Evolutionary conservation across 2,113 vertebrate genomes (phyloP), one percentile per base, ranked within the genome.

Genomic region (Prunella himalayana): DNA sequence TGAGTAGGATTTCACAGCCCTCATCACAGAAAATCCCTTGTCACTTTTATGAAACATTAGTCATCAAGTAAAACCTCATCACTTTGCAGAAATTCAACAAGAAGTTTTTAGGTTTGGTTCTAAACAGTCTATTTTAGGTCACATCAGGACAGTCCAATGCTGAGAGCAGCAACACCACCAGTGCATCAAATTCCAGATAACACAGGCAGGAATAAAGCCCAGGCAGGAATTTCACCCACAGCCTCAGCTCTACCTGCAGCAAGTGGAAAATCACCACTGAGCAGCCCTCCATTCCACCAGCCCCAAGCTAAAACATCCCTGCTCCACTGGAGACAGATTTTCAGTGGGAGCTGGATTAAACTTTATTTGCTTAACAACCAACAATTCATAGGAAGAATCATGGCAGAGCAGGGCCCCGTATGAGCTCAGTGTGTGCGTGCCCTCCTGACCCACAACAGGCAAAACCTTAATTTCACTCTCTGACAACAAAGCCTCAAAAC

Each of bases 121-220:
- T 79, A 53, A 87, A 94, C 69, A 47, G 91, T 70, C 92, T 81
- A 72, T 83, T 91, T 44, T 42, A 95, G 97, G 96, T 97, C 95
- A 94, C 27, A 8, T 94, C 91, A 96, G 96, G 95, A 95, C 92
- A 97, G 86, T 69, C 44, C 33, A 81, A 30, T 2, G 5, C 49
- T 11, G 10, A 66, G 66, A 90, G 64, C 13, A 2, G 86, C 77
- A 86, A 18, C 49, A 23, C 61, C 75, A 87, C 20, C 71, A 77
- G 27, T 16, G 13, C 85, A 27, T 66, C 53, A 25, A 37, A 54
- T 65, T 78, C 57, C 73, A 90, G 71, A 42, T 65, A 92, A 92
- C 53, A 24, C 24, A 39, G 28, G 73, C 7, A 16, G 41, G 39
- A 13, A 8, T 21, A 89, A 65, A 82, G 65, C 35, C 75, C 35